Evolutionary conservation across 1,140 invertebrate genomes (phyloP).

Genomic region (Drosophila pseudoananassae): DNA sequence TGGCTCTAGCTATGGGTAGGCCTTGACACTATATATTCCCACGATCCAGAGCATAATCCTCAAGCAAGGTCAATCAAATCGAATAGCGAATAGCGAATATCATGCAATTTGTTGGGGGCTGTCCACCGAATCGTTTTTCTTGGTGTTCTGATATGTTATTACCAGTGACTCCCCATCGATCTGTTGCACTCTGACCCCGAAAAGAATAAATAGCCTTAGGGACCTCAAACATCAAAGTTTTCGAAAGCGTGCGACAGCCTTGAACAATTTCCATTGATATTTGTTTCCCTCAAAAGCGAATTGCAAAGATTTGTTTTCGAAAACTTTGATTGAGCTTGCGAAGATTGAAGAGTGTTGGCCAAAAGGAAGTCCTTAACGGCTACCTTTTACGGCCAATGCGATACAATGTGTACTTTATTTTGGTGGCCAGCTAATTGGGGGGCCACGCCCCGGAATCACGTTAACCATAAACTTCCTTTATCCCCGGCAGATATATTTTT

Average conservation of each 20-base stretch:
- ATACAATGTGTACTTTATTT: not conserved
- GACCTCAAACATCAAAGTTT: conserved; percentile 86
- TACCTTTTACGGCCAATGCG: not conserved
- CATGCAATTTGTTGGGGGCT: conserved; percentile 86
- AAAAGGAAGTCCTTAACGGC: not conserved
- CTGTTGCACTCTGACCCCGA: conserved; percentile 28
- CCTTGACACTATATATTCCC: not conserved
- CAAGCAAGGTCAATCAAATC: conserved; percentile 36
- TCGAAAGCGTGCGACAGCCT: conserved; percentile 88
- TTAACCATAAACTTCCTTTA: not conserved
- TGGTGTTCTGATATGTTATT: conserved; percentile 13
- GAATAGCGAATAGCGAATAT: conserved; percentile 46
- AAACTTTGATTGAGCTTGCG: conserved; percentile 85
- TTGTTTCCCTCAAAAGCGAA: conserved; percentile 27
- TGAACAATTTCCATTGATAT: conserved; percentile 76
- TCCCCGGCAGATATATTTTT: conserved; percentile 93
- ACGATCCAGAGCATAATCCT: conserved; percentile 5
- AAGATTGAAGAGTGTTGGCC: conserved; percentile 5
- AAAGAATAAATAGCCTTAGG: not conserved
- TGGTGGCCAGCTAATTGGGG: conserved; percentile 19
- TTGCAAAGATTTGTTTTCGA: conserved; percentile 84
- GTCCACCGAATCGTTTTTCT: conserved; percentile 85
- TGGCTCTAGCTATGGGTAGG: conserved; percentile 94
- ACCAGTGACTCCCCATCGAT: conserved; percentile 19
- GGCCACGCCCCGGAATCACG: conserved; percentile 6